Evolutionary conservation across 2,113 vertebrate species (phyloP), one percentile per base, ranked within the genome.

Genomic region (Meriones unguiculatus): DNA sequence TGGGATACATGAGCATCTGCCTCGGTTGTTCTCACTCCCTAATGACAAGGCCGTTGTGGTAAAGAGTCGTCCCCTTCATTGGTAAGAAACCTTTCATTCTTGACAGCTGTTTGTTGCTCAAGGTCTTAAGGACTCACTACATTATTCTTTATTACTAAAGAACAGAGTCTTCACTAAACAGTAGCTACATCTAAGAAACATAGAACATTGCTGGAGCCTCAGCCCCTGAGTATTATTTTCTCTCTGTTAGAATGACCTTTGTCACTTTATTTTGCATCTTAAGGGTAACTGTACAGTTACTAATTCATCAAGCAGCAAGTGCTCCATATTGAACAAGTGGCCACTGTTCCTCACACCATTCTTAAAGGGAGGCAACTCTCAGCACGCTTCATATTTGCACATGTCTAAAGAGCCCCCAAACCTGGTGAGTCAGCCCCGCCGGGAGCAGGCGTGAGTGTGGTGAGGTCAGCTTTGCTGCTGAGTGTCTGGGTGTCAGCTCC

Each of bases 391-490:
- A 0, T 12, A 9, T 46, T 13, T 70, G 54, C 82, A 24, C 69
- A 57, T 18, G 32, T n/a, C 76, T 67, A 7, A 95, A 93, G 85
- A 81, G 57, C 54, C 22, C 5, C 92, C 98, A 98, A 98, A 98
- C 98, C 98, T 98, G 97, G 0, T 50, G 93, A 1, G 1, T 38
- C n/a, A 1, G 41, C 64, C n/a, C 15, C 1, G 59, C 15, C 22
- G 8, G 28, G 54, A 77, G 78, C 4, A 67, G 87, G 73, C 8
- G 30, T 94, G 97, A 0, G 82, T 98, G 98, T 0, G 35, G 95
- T 22, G 52, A 57, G 57, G 46, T 92, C 94, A 91, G 98, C 96
- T 1, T 52, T 1, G 85, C 35, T 4, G 98, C 87, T 94, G 95
- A 0, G 54, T 87, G 98, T 5, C 62, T 89, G 90, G 0, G 64